Evolutionary conservation across 2,888 invertebrate genomes (phyloP), one percentile per base, ranked within the genome.

Genomic region (Leptogaster cylindrica): DNA sequence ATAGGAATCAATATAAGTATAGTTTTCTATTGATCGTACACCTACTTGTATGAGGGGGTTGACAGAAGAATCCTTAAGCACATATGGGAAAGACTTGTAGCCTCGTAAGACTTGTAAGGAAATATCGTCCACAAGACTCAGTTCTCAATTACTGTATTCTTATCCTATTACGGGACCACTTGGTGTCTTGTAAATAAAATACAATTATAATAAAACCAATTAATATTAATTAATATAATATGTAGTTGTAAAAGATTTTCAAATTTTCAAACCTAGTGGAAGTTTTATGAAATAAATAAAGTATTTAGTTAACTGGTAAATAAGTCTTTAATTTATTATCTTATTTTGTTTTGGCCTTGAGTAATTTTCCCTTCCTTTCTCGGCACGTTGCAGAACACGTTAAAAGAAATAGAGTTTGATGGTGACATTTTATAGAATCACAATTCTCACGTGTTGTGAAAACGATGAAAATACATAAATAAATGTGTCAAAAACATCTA

Each of bases 101-200:
- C n/a, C 14, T 18, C 18, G 41, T 14, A 58, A 51, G 36, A 36
- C 28, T 44, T 44, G 8, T 61, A 28, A 44, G 28, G 10, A 55
- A 23, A 61, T 61, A 61, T 61, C 61, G 61, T 61, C 61, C 61
- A 61, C 44, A 44, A 61, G 61, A 61, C 61, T 41, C 44, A 44
- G 44, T 44, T 61, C 27, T 61, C n/a, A n/a, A 61, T 27, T 41
- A n/a, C 41, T 41, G 61, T 28, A 44, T 28, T 28, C 61, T 61
- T 61, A 44, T 44, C 28, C 61, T 61, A 61, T 61, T 70, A 71
- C 73, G 73, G 73, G 73, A 73, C 73, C 73, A 73, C 69, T 70
- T 68, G 71, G 73, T 73, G 73, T 73, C 73, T 73, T 73, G 73
- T 72, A 61, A 55, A 25, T 55, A 50, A 23, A 16, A 50, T 12